Percentiles rank a stretch among this genome's conserved stretches.
Evolutionary conservation across 2,113 vertebrate species (phyloP).

Genomic region (Triplophysa dalaica): DNA sequence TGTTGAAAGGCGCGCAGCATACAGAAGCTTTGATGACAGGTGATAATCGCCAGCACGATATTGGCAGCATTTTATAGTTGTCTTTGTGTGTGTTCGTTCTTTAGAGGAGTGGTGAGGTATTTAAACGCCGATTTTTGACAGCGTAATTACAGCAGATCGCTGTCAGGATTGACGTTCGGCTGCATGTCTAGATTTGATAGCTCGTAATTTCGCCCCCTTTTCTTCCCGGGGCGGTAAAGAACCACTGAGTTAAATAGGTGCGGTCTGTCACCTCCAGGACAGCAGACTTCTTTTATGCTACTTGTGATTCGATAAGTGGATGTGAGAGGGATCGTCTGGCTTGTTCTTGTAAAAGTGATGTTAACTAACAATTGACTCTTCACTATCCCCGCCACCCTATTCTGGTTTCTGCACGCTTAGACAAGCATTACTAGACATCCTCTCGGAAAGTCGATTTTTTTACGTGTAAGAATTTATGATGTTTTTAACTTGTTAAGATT

Average conservation of each 20-base stretch:
- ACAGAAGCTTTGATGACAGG: constrained; percentile 28
- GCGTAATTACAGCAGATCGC: constrained; percentile 73
- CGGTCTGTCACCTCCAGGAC: constrained; percentile 21
- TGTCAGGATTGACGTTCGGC: constrained; percentile 67
- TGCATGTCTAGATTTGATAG: constrained; percentile 73
- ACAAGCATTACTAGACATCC: too few relatives aligned
- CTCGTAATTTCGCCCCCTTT: constrained; percentile 64
- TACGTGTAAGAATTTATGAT: too few relatives aligned
- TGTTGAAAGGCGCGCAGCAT: constrained; percentile 27
- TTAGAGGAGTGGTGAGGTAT: constrained; percentile 55
- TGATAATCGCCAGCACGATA: constrained; percentile 38
- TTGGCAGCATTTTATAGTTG: constrained; percentile 55
- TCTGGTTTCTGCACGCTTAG: background rate
- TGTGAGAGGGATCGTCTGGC: background rate
- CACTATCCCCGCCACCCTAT: background rate
- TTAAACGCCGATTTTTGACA: constrained; percentile 58
- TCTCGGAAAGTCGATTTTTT: too few relatives aligned
- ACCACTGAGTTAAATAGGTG: constrained; percentile 28
- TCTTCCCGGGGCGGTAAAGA: constrained; percentile 20
- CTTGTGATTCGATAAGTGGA: background rate
- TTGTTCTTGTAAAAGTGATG: constrained; percentile 2
- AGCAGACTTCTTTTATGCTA: background rate
- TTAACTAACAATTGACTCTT: background rate
- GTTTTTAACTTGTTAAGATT: too few relatives aligned
- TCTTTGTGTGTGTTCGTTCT: constrained; percentile 55